Evolutionary conservation across 2,888 invertebrate species (phyloP), one percentile per base, ranked within the genome.

Genomic region (Prionchulus punctatus): DNA sequence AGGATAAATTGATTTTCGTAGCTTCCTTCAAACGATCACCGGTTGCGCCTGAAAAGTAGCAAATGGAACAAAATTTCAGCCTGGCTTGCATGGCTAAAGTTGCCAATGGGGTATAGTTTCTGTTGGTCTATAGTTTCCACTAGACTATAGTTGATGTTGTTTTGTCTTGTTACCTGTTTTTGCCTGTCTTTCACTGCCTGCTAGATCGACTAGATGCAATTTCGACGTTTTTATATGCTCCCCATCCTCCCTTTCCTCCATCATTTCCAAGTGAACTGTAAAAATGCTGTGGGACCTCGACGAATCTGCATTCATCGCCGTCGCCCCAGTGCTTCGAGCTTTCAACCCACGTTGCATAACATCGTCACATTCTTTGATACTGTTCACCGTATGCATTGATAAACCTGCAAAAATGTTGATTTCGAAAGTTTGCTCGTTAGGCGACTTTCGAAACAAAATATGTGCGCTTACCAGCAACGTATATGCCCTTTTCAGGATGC

Each of bases 261-360:
- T 81, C 72, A 86, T 86, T 71, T 90, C 89, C 36, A 89, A 75
- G 59, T 82, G 82, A 48, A 89, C 81, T 1, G 85, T 85, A 70
- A 90, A 85, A 60, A 89, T 88, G 21, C 86, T 85, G 71, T 89
- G 89, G 54, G 85, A 86, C 55, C 89, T 76, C 0, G 87, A 88
- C 55, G 83, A 83, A 30, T 23, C 30, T 15, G 85, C 83, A 70
- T 89, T 89, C 89, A 89, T 89, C 52, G 86, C 77, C 0, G 89
- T 90, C 0, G 86, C 82, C 0, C 86, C 89, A 0, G 83, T 82
- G 21, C 85, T 81, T 31, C 89, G 77, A 70, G 86, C 84, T 63
- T 80, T 81, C 73, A 86, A 84, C 0, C 89, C 89, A 54, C 79
- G 72, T 47, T 79, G 79, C 73, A 89, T 80, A 55, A 86, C 76